These are phyloP conservation scores for Triplophysa yarkandensis DNA, from an alignment of 2,797 vertebrate genomes.

Conservation along the genomic window DNA sequence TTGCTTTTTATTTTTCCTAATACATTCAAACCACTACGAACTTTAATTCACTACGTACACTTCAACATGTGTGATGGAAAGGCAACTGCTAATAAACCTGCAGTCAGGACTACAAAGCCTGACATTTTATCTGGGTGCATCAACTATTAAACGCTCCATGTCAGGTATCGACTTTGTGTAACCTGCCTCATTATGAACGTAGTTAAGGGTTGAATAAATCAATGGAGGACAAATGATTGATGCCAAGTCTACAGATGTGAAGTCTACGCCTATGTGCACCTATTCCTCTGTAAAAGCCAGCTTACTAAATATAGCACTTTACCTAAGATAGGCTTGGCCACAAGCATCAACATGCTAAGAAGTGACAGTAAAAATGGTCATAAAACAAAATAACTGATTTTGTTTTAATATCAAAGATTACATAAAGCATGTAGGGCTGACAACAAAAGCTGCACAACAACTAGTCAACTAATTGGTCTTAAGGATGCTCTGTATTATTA, in stretches of 20 bases:
- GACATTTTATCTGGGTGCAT: constrained; percentile 20
- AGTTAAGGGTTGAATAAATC: constrained; percentile 64
- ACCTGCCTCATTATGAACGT: constrained; percentile 65
- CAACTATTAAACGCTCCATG: constrained; percentile 42
- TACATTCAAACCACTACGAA: constrained; percentile 11
- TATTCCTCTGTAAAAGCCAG: constrained; percentile 2
- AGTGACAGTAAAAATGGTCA: not conserved
- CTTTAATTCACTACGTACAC: constrained; percentile 12
- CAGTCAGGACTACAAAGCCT: not conserved
- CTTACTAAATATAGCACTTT: not conserved
- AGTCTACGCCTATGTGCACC: constrained; percentile 9
- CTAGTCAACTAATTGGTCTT: not conserved
- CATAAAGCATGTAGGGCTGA: not conserved
- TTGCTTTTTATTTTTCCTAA: constrained; percentile 42
- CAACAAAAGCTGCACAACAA: not conserved
- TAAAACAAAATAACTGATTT: not conserved
- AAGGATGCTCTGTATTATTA: not conserved
- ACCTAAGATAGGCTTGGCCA: not conserved
- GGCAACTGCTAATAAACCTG: constrained; percentile 26
- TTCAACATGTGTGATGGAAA: not conserved
- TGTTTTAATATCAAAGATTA: not conserved
- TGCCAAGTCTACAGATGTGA: constrained; percentile 34
- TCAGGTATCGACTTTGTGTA: constrained; percentile 58
- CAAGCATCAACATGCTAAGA: no score
- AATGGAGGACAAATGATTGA: constrained; percentile 58